Evolutionary conservation across 2,797 vertebrate genomes (phyloP), one percentile per base, ranked within the genome.

Genomic region (Carduelis carduelis): DNA sequence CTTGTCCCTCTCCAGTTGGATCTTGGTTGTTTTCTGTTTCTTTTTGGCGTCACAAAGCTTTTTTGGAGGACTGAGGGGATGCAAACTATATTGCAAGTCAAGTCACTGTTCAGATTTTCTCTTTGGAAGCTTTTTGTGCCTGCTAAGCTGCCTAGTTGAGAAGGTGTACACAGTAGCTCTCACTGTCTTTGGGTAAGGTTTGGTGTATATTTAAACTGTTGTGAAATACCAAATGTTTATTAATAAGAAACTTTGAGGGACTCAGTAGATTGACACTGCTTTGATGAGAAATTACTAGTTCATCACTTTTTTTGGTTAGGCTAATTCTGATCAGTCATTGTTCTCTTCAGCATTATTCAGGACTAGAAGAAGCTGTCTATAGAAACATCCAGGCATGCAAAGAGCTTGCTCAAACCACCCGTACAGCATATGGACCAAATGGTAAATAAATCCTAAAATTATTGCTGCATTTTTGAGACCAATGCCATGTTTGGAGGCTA

Each of bases 351-450:
- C 99, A 99, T 97, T 99, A 98, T 98, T 99, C 99, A 70, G 99
- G 99, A 65, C 97, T 99, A 85, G 99, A 99, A 93, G 99, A 99
- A 84, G 99, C 99, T 21, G 99, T 99, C 17, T 99, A 97, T 46
- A 98, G 99, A 81, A 99, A 99, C 91, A 99, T 99, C 97, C 98
- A 98, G 93, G 99, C 99, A 56, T 99, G 99, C 89, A 99, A 99
- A 94, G 99, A 99, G 79, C 98, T 99, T 90, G 98, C 99, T 57
- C 99, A 99, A 83, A 99, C 99, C 24, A 99, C 99, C 61, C 99
- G 99, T 71, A 99, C 99, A 15, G 99, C 99, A 14, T 99, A 99
- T 83, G 99, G 99, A 86, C 99, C 99, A 68, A 99, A 99, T 18
- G 99, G 99, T 99, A 98, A 97, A 21, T 88, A 86, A 86, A 53